Evolutionary conservation across 2,797 vertebrate species (phyloP).

Genomic region (Sphaeramia orbicularis): DNA sequence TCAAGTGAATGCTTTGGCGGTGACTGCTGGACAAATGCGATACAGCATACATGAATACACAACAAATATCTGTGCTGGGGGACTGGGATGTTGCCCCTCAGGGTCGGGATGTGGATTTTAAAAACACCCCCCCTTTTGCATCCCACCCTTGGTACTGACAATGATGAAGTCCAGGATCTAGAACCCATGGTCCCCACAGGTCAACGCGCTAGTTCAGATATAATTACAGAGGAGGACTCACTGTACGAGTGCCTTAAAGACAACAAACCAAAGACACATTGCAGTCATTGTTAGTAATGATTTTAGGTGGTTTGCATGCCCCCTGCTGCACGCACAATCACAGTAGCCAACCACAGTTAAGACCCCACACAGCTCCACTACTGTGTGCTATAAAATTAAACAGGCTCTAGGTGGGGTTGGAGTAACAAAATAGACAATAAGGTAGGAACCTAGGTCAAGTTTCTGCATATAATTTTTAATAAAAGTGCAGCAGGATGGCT

Average conservation of each 20-base stretch:
- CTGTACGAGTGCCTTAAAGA: slow-evolving; percentile 7
- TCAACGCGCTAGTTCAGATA: too few relatives aligned
- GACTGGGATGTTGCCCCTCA: too few relatives aligned
- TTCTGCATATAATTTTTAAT: slow-evolving; percentile 65
- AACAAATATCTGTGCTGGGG: too few relatives aligned
- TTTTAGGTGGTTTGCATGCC: slow-evolving; percentile 34
- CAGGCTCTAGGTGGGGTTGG: slow-evolving; percentile 70
- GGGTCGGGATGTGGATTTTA: too few relatives aligned
- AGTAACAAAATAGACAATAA: slow-evolving; percentile 75
- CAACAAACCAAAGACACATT: slow-evolving; percentile 45
- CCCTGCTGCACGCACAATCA: slow-evolving; percentile 38
- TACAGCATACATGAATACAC: too few relatives aligned
- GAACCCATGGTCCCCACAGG: too few relatives aligned
- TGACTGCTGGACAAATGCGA: too few relatives aligned
- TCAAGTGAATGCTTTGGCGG: too few relatives aligned
- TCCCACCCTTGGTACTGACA: too few relatives aligned
- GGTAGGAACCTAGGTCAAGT: slow-evolving; percentile 47
- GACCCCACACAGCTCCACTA: slow-evolving; percentile 59
- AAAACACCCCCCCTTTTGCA: too few relatives aligned
- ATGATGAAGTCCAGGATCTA: too few relatives aligned
- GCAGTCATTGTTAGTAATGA: slow-evolving; percentile 47
- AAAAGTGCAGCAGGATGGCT: slow-evolving; percentile 55
- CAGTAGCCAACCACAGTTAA: slow-evolving; percentile 30
- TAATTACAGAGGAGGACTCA: slow-evolving; percentile 23
- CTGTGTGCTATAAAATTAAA: slow-evolving; percentile 59